Conservation (phyloP, 2,797 vertebrate genomes). For the Caiman crocodilus region DNA sequence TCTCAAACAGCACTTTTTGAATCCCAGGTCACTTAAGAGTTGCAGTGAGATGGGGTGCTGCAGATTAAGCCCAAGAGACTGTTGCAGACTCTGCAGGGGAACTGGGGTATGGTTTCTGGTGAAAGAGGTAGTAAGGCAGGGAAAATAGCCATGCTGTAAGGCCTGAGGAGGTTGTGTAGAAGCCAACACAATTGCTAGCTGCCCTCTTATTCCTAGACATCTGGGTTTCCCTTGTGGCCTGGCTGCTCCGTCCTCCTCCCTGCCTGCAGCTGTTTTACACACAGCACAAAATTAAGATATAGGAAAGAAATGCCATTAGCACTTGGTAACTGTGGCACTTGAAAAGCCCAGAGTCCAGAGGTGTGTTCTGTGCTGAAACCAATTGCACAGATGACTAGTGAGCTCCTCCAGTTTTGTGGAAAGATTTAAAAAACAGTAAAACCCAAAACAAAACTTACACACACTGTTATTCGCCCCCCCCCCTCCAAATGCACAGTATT, state of each 20-base stretch:
- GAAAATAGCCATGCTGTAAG: background rate
- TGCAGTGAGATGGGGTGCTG: background rate
- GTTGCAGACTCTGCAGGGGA: background rate
- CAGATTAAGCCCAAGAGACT: background rate
- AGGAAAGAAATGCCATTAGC: background rate
- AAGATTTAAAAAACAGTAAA: no score
- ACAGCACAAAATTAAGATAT: background rate
- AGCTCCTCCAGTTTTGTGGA: background rate
- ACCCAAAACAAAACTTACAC: no score
- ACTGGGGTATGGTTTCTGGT: background rate
- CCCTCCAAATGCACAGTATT: no score
- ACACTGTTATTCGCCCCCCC: no score
- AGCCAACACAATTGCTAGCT: background rate
- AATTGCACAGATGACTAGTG: background rate
- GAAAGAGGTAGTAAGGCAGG: background rate
- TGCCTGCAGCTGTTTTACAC: background rate
- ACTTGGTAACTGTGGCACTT: background rate
- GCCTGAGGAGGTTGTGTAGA: background rate
- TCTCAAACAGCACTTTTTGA: background rate
- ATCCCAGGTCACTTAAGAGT: background rate
- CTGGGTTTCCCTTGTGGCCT: background rate
- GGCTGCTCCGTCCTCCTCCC: background rate
- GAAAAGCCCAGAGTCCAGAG: background rate
- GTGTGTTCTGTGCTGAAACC: background rate
- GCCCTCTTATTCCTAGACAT: background rate